These are phyloP conservation scores for Drosophila buzzatii DNA, from an alignment of 2,888 invertebrate genomes.

Conservation along the genomic window DNA sequence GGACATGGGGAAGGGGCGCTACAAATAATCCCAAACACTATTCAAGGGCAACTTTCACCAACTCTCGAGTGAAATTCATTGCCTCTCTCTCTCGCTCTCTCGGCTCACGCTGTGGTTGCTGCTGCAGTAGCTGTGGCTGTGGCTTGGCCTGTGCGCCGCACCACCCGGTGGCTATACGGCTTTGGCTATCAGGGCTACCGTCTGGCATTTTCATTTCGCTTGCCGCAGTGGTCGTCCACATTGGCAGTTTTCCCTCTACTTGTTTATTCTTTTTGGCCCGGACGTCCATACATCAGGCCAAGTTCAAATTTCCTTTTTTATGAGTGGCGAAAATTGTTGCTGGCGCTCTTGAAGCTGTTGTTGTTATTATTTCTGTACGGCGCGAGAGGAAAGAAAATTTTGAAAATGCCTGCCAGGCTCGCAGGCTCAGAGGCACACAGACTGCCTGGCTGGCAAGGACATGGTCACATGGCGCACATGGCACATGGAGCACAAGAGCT, in stretches of 20 bases:
- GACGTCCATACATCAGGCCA: conserved; percentile 78
- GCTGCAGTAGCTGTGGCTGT: conserved; percentile 6
- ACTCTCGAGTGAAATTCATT: conserved; percentile 60
- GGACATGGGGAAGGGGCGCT: not conserved
- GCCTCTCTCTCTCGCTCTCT: conserved; percentile 5
- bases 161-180: conserved; percentile 38
- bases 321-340: conserved; percentile 78
- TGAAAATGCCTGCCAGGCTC: conserved; percentile 71
- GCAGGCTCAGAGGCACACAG: conserved; percentile 9
- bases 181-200: conserved; percentile 56
- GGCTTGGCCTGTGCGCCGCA: conserved; percentile 19
- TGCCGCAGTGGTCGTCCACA: conserved; percentile 74
- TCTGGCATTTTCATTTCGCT: conserved; percentile 72
- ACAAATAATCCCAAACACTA: conserved; percentile 72
- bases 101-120: conserved; percentile 19
- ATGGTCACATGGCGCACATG: conserved; percentile 60
- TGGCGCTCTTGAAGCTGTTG: conserved; percentile 27
- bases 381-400: conserved; percentile 47
- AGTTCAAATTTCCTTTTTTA: conserved; percentile 81
- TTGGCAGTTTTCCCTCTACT: conserved; percentile 61
- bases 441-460: conserved; percentile 58
- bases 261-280: conserved; percentile 28
- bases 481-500: conserved; percentile 46
- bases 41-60: conserved; percentile 83
- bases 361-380: conserved; percentile 62